phyloP scores from a whole-genome alignment of 2,797 vertebrate species.

The Crenuchus spilurus region DNA sequence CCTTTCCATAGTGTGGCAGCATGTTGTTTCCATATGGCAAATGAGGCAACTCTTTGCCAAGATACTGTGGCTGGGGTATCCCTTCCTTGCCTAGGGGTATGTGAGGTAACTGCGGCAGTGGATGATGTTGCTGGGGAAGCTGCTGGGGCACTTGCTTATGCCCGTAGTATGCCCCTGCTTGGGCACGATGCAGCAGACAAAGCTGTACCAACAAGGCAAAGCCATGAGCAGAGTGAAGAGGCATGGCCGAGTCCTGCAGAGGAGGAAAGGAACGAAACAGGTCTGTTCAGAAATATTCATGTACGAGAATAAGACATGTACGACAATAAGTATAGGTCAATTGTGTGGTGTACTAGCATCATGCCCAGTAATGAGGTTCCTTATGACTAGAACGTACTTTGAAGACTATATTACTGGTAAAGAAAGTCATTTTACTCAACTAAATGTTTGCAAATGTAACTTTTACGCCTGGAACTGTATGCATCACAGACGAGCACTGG shows the following conservation, averaged over 20 bases:
- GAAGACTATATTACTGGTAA: too few species aligned
- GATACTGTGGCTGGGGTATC: slow-evolving; percentile 80
- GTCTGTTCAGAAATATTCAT: too few species aligned
- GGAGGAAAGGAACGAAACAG: slow-evolving; percentile 2
- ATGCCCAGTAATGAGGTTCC: too few species aligned
- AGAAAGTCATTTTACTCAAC: too few species aligned
- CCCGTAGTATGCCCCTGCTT: slow-evolving; percentile 88
- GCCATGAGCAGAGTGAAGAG: slow-evolving; percentile 66
- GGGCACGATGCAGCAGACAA: slow-evolving; percentile 69
- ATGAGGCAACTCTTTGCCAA: slow-evolving; percentile 89
- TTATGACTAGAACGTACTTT: too few species aligned
- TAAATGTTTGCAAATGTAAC: too few species aligned
- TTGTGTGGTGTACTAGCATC: too few species aligned
- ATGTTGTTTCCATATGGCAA: slow-evolving; percentile 84
- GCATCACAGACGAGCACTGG: not conserved
- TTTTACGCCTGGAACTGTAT: not conserved
- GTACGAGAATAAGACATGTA: too few species aligned
- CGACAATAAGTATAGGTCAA: too few species aligned
- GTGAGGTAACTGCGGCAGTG: slow-evolving; percentile 87
- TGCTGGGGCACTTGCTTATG: slow-evolving; percentile 87
- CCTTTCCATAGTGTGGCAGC: slow-evolving; percentile 87
- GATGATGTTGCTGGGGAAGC: slow-evolving; percentile 86
- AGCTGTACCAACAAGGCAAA: slow-evolving; percentile 76
- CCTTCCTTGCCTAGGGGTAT: slow-evolving; percentile 84
- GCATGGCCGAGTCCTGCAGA: slow-evolving; percentile 72